Evolutionary conservation across 1,140 invertebrate species (phyloP).

Genomic region (Micrasema minimum): DNA sequence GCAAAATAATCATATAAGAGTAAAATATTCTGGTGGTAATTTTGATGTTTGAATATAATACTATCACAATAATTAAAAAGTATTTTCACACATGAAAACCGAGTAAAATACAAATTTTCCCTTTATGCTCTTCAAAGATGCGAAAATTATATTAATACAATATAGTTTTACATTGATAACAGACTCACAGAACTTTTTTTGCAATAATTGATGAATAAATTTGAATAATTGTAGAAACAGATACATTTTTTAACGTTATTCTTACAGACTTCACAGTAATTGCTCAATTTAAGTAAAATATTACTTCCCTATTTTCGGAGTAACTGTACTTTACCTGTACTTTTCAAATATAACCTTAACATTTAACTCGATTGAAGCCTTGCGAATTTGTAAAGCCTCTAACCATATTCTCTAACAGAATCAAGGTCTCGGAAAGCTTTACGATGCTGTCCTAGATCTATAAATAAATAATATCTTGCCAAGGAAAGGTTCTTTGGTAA

Average conservation of each 20-base stretch:
- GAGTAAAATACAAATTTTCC: no score
- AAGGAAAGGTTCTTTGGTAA: no score
- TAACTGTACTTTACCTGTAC: neutral
- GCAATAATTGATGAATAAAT: neutral
- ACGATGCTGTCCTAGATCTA: slow-evolving; percentile 14
- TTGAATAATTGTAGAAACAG: neutral
- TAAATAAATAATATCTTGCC: slow-evolving; percentile 27
- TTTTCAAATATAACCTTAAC: slow-evolving; percentile 10
- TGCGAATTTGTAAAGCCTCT: slow-evolving; percentile 2
- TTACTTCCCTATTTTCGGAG: slow-evolving; percentile 15
- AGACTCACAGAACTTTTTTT: neutral
- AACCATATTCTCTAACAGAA: slow-evolving; percentile 9
- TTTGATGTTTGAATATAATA: no score
- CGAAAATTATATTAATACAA: no score
- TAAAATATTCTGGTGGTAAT: no score
- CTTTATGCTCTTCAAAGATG: no score
- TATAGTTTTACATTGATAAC: neutral
- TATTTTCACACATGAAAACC: no score
- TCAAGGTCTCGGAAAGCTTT: slow-evolving; percentile 10
- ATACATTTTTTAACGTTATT: neutral
- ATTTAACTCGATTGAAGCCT: slow-evolving; percentile 18
- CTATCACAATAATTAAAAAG: no score
- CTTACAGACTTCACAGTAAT: neutral
- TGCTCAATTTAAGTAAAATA: neutral
- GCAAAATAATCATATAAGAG: no score